Percentiles rank a stretch among this genome's conserved stretches.
Evolutionary conservation across 2,797 vertebrate species (phyloP).

Genomic region (Gymnothorax javanicus): DNA sequence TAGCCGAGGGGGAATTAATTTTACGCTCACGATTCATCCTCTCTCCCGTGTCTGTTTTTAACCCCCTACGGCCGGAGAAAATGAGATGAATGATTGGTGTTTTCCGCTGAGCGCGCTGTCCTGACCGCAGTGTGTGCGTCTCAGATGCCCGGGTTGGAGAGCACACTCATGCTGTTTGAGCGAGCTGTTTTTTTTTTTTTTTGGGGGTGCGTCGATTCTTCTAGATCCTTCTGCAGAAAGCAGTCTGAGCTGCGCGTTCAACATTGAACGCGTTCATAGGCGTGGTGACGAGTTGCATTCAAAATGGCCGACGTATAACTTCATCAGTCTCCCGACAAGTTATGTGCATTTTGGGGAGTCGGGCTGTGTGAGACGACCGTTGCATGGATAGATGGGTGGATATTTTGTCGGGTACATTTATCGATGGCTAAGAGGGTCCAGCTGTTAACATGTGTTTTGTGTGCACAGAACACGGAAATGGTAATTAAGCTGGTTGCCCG

Average conservation of each 20-base stretch:
- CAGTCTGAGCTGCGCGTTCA: not conserved
- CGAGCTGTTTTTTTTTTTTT: not conserved
- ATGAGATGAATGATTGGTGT: not conserved
- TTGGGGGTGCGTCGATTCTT: not conserved
- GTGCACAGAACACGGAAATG: constrained; percentile 60
- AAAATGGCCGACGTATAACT: not conserved
- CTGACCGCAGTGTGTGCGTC: not conserved
- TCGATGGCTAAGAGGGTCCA: not conserved
- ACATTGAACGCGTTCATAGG: not conserved
- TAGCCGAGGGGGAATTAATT: constrained; percentile 10
- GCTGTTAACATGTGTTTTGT: too few relatives aligned
- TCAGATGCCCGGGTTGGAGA: not conserved
- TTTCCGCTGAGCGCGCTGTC: not conserved
- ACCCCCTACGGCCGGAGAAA: not conserved
- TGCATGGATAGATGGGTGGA: not conserved
- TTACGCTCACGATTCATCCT: not conserved
- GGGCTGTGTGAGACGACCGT: not conserved
- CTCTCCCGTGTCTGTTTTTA: not conserved
- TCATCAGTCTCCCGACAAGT: not conserved
- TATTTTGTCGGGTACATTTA: not conserved
- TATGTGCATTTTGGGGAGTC: not conserved
- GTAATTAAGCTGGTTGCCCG: constrained; percentile 57
- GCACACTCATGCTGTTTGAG: not conserved
- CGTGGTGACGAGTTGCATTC: not conserved
- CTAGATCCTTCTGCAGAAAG: not conserved